A percentile compares a stretch with the other conserved stretches of the same genome.
Conservation (phyloP, 2,113 vertebrate genomes). For the Geothlypis trichas region DNA sequence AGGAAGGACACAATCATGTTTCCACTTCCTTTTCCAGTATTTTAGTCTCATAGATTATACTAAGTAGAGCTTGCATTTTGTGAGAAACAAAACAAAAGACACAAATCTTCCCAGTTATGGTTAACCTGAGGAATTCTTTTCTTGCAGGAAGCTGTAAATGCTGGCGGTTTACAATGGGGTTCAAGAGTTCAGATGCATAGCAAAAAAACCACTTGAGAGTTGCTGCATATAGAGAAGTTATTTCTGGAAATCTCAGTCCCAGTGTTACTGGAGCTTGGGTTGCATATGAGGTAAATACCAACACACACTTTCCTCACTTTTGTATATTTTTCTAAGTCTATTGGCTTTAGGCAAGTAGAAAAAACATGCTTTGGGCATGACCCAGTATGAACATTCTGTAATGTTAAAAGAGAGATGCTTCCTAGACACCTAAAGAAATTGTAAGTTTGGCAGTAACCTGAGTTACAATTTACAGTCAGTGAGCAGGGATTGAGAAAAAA, state of each 20-base stretch:
- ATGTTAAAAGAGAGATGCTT: background rate
- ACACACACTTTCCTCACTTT: background rate
- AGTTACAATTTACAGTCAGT: background rate
- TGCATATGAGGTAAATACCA: background rate
- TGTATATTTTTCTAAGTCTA: background rate
- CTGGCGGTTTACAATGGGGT: background rate
- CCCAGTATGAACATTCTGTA: background rate
- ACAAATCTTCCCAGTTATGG: background rate
- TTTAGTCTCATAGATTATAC: background rate
- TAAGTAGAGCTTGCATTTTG: background rate
- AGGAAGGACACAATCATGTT: background rate
- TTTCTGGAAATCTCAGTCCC: background rate
- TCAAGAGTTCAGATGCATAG: background rate
- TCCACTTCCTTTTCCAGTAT: background rate
- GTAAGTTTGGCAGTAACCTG: background rate
- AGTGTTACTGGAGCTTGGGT: background rate
- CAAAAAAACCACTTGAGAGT: background rate
- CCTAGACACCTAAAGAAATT: background rate
- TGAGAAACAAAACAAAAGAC: background rate
- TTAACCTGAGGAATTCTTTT: background rate
- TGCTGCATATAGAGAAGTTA: background rate
- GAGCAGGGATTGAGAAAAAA: background rate
- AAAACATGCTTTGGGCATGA: background rate
- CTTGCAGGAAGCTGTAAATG: background rate
- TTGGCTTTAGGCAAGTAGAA: background rate